A percentile compares a stretch with the other conserved stretches of the same genome.
Conservation (phyloP, 2,113 vertebrate genomes). For the Eurypyga helias region DNA sequence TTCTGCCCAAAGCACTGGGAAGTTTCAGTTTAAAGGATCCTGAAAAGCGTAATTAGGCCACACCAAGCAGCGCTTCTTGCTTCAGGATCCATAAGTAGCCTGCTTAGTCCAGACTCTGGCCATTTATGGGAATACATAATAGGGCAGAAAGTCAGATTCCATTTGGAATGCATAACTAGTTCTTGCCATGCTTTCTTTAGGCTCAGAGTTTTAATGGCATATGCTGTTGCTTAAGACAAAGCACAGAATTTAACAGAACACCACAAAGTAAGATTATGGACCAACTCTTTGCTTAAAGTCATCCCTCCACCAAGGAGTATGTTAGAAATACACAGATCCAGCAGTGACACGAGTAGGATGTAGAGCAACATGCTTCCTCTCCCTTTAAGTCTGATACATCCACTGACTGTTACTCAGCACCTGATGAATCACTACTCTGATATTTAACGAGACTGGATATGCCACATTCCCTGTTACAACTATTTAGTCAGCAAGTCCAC, state of each 20-base stretch:
- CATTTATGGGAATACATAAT: conserved; percentile 16
- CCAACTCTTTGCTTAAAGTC: not conserved
- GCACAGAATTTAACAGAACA: not conserved
- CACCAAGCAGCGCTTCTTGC: not conserved
- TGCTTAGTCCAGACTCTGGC: not conserved
- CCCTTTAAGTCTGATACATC: not conserved
- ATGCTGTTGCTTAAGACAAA: not conserved
- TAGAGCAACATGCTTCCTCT: not conserved
- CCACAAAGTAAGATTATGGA: not conserved
- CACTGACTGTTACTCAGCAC: conserved; percentile 5
- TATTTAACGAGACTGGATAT: not conserved
- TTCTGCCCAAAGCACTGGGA: not conserved
- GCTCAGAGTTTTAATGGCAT: not conserved
- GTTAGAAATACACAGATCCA: not conserved
- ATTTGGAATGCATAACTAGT: not conserved
- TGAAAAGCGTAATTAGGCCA: not conserved
- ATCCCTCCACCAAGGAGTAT: not conserved
- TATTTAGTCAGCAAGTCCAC: not conserved
- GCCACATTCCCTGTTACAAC: not conserved
- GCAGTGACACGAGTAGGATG: not conserved
- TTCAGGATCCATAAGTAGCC: not conserved
- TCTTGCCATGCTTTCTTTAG: not conserved
- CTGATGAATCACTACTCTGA: conserved; percentile 19
- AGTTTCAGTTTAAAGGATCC: not conserved
- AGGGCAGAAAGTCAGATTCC: not conserved